Evolutionary conservation across 64 coral and sea anemone species (phyloP), one percentile per base, ranked within the genome.

Genomic region (Stichodactyla helianthus): DNA sequence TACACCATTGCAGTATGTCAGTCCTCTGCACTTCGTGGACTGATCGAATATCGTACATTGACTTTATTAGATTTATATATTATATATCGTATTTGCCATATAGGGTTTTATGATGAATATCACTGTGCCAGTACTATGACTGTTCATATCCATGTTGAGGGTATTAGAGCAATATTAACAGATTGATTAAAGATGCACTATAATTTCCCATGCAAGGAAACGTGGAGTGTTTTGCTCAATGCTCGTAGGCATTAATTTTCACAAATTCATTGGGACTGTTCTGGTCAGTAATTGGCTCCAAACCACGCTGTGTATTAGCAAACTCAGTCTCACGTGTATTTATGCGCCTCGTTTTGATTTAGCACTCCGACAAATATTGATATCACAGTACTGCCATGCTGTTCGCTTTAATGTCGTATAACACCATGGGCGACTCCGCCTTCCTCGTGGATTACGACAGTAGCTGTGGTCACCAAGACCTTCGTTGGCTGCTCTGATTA

Each of bases 351-450:
- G 85, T 63, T 58, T 52, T 56, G 61, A 31, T 31, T 31, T 77
- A 50, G 53, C 76, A 52, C 80, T 88, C 10, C 85, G 27, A 63
- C 97, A 99, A 54, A 95, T 81, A 65, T 88, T 87, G 62, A 99
- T 91, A 70, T 99, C 93, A 88, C 97, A 99, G 25, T 99, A 99
- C 44, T 99, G 97, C 97, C 97, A 99, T 51, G 59, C 82, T 9
- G 90, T 90, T 44, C 82, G 94, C 26, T 89, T 95, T 2, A 99
- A 77, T 15, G 97, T 99, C 12, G 97, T 99, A 55, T 95, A 99
- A 58, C 97, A 99, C 97, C 97, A 99, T 0, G 97, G 97, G 4
- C 97, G 91, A 3, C 86, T 56, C 35, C 86, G 86, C 64, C 62
- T 88, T 6, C 97, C 97, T 25, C 83, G 50, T 20, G 97, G 97